These are phyloP conservation scores for Agraylea sexmaculata DNA, from an alignment of 1,140 invertebrate genomes.

Conservation along the genomic window DNA sequence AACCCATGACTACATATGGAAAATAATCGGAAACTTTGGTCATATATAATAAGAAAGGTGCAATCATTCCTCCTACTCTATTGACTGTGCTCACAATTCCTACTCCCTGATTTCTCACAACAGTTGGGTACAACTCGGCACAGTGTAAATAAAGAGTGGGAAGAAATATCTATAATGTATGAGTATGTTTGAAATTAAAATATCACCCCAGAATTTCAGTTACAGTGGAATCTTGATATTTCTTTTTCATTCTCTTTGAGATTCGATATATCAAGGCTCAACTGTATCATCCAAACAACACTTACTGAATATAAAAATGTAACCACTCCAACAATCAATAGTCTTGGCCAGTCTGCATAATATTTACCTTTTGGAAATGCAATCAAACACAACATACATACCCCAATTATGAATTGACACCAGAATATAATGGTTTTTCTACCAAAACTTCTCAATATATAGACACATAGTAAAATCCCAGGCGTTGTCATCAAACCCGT, in stretches of 20 bases:
- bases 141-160: conserved; percentile 52
- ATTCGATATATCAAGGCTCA: too few relatives aligned
- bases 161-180: conserved; percentile 36
- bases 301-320: conserved; percentile 36
- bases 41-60: conserved; percentile 47
- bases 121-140: conserved; percentile 55
- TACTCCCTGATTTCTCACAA: conserved; percentile 51
- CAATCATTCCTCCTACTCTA: conserved; percentile 53
- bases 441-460: conserved; percentile 48
- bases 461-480: conserved; percentile 50
- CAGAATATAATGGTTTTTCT: conserved; percentile 47
- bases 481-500: conserved; percentile 51
- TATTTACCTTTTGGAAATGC: conserved; percentile 33
- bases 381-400: conserved; percentile 48
- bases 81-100: conserved; percentile 49
- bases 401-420: conserved; percentile 45
- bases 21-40: conserved; percentile 36
- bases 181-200: neutral
- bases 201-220: neutral
- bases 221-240: neutral
- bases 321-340: conserved; percentile 31
- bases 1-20: conserved; percentile 27
- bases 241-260: neutral
- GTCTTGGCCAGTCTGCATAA: conserved; percentile 28
- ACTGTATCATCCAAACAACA: too few relatives aligned